Evolutionary conservation across 2,113 vertebrate genomes (phyloP).

Genomic region (Hippocampus mohnikei): DNA sequence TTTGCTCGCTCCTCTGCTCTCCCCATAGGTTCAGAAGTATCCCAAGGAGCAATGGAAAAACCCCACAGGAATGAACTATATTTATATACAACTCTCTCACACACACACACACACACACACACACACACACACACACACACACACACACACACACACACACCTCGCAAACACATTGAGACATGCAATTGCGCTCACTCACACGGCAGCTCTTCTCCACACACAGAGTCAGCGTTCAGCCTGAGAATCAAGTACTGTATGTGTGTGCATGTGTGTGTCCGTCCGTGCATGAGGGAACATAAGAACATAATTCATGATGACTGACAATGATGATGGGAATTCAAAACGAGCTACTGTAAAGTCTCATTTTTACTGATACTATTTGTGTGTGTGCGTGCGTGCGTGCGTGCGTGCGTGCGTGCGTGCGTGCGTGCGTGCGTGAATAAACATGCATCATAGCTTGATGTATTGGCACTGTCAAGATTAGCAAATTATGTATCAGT

Average conservation of each 20-base stretch:
- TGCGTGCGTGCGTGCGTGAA: background rate
- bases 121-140: conserved; percentile 20
- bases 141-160: conserved; percentile 23
- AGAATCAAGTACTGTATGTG: background rate
- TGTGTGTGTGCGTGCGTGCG: background rate
- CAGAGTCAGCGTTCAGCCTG: conserved; percentile 32
- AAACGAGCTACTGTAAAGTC: background rate
- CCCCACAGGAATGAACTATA: conserved; percentile 63
- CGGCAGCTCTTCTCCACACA: conserved; percentile 27
- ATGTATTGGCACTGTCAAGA: background rate
- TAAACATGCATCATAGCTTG: background rate
- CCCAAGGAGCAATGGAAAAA: conserved; percentile 52
- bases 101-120: conserved; percentile 1
- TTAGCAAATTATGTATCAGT: rapidly evolving
- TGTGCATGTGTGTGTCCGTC: background rate
- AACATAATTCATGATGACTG: background rate
- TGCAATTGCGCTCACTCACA: conserved; percentile 32
- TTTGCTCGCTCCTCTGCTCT: conserved; percentile 32
- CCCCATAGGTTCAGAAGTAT: conserved; percentile 58
- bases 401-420: background rate
- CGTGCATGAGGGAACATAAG: background rate
- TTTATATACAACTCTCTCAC: conserved; percentile 49
- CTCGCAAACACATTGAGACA: conserved; percentile 12
- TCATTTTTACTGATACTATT: background rate
- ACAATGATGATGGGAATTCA: background rate